Percentiles rank a stretch among this genome's conserved stretches.
Conservation (phyloP, 2,113 vertebrate species). For the Lycaon pictus region DNA sequence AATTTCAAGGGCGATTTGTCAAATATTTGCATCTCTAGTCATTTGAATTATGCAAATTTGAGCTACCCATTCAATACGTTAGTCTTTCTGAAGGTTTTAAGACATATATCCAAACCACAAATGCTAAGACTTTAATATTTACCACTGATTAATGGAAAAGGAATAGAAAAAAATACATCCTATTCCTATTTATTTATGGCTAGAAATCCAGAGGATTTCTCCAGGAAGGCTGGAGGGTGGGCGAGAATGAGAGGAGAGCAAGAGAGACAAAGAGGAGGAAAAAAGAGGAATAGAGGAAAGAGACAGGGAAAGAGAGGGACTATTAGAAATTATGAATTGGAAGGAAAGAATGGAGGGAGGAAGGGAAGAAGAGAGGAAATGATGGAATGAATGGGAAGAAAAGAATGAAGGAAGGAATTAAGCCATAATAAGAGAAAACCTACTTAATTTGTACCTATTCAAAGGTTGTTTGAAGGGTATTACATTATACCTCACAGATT, state of each 20-base stretch:
- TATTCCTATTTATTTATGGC: not conserved
- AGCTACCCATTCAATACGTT: not conserved
- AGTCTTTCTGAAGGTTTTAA: not conserved
- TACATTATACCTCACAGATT: not conserved
- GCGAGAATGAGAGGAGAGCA: too few species aligned
- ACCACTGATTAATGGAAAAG: not conserved
- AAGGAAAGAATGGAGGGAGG: not conserved
- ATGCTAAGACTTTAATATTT: not conserved
- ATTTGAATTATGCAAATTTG: not conserved
- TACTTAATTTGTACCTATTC: not conserved
- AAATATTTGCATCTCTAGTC: not conserved
- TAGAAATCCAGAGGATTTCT: not conserved
- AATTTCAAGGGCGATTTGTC: not conserved
- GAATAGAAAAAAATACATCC: not conserved
- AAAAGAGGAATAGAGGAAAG: not conserved
- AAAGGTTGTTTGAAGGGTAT: not conserved
- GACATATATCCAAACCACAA: not conserved
- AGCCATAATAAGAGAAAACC: not conserved
- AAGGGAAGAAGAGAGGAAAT: not conserved
- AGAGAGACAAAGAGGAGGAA: not conserved
- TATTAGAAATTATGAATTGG: not conserved
- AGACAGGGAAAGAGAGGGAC: not conserved
- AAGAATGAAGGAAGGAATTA: not conserved
- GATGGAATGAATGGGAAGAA: not conserved
- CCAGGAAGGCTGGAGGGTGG: rapidly evolving